These are phyloP conservation scores for Trichopria drosophilae DNA, from an alignment of 2,888 invertebrate species.

Conservation along the genomic window DNA sequence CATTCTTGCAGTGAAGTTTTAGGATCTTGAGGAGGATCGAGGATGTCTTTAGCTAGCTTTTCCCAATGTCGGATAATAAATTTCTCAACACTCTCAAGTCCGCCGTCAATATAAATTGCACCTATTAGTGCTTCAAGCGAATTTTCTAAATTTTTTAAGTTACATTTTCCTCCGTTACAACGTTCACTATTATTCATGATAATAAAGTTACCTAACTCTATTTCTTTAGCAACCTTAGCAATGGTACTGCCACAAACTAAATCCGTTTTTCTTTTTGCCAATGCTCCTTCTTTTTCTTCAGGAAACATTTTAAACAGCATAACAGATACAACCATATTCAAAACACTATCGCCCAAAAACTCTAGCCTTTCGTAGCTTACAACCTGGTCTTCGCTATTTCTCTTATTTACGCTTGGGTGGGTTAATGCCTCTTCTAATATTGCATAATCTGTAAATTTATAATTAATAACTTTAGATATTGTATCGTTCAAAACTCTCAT, in stretches of 20 bases:
- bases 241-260: slow-evolving; percentile 10
- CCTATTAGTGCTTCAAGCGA: slow-evolving; percentile 16
- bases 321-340: slow-evolving; percentile 15
- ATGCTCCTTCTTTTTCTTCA: slow-evolving; percentile 11
- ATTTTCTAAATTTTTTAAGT: slow-evolving; percentile 17
- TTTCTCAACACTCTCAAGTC: slow-evolving; percentile 10
- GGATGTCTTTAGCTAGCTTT: slow-evolving; percentile 10
- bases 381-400: slow-evolving; percentile 9
- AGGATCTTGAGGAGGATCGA: slow-evolving; percentile 11
- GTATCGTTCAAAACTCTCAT: no score
- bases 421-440: no score
- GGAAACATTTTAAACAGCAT: slow-evolving; percentile 10
- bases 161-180: slow-evolving; percentile 13
- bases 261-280: slow-evolving; percentile 11
- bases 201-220: slow-evolving; percentile 13
- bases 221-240: slow-evolving; percentile 13
- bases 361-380: slow-evolving; percentile 13
- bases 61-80: slow-evolving; percentile 13
- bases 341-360: slow-evolving; percentile 18
- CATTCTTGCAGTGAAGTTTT: slow-evolving; percentile 17
- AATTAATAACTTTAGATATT: no score
- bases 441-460: no score
- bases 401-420: slow-evolving; percentile 16
- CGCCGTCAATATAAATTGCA: slow-evolving; percentile 14
- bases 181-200: slow-evolving; percentile 16